These are phyloP conservation scores for Pterocles orientalis DNA, from an alignment of 2,113 vertebrate species.

Conservation along the genomic window DNA sequence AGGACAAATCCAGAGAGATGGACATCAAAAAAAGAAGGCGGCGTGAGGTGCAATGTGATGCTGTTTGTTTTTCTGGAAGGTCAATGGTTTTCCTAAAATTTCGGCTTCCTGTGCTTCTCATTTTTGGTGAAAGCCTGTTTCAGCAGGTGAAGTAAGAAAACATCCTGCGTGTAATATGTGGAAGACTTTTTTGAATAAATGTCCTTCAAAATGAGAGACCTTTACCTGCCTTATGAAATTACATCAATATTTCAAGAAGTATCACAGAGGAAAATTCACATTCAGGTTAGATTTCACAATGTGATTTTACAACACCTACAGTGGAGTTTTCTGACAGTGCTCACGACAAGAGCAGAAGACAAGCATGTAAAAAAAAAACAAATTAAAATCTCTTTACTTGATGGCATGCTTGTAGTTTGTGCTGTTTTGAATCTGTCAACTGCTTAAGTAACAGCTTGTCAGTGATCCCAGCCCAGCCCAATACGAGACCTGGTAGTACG, in stretches of 20 bases:
- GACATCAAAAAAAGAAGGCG: neutral
- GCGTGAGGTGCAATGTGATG: neutral
- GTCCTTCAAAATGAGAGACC: neutral
- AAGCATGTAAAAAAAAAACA: neutral
- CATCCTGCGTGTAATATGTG: neutral
- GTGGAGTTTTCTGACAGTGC: neutral
- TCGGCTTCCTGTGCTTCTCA: neutral
- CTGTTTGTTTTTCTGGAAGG: neutral
- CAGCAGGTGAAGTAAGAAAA: neutral
- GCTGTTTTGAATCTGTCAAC: conserved; percentile 34
- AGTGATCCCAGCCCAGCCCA: neutral
- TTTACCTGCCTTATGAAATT: neutral
- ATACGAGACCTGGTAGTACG: neutral
- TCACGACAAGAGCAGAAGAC: neutral
- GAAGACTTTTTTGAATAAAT: neutral
- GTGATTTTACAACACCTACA: neutral
- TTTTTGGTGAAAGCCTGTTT: neutral
- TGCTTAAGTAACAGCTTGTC: conserved; percentile 42
- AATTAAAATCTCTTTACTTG: conserved; percentile 25
- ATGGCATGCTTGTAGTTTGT: neutral
- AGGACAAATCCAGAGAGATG: accelerated
- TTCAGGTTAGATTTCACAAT: neutral
- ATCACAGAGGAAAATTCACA: neutral
- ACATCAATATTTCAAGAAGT: neutral
- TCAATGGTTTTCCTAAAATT: neutral